A percentile compares a stretch with the other conserved stretches of the same genome.
Conservation (phyloP, 2,113 vertebrate species). For the Bolborhynchus lineola region DNA sequence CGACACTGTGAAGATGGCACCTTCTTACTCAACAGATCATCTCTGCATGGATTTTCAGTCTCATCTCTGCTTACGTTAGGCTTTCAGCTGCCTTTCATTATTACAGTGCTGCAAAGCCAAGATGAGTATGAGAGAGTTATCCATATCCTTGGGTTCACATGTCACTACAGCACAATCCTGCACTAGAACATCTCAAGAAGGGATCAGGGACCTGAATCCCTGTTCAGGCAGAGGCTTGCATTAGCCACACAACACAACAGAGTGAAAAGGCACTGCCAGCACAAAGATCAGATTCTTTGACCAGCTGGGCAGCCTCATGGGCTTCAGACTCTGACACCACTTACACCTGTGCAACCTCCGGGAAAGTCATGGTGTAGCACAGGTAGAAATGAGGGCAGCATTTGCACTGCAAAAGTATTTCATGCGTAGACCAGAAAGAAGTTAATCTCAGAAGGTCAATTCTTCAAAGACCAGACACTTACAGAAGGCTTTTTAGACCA, state of each 20-base stretch:
- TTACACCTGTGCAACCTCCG: not conserved
- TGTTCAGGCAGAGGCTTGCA: not conserved
- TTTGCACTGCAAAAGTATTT: not conserved
- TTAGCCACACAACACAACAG: not conserved
- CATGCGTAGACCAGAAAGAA: not conserved
- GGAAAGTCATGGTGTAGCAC: not conserved
- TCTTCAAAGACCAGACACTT: not conserved
- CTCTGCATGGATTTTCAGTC: slow-evolving; percentile 41
- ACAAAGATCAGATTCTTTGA: not conserved
- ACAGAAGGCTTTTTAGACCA: not conserved
- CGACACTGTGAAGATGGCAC: slow-evolving; percentile 8
- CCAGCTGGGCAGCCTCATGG: not conserved
- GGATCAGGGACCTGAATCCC: not conserved
- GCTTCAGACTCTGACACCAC: not conserved
- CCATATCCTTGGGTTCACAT: not conserved
- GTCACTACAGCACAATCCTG: not conserved
- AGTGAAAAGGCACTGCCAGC: not conserved
- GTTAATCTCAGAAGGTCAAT: not conserved
- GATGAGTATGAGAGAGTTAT: not conserved
- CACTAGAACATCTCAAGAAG: not conserved
- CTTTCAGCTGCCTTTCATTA: slow-evolving; percentile 36
- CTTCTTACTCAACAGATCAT: slow-evolving; percentile 27
- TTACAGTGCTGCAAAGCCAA: not conserved
- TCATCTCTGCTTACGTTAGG: not conserved
- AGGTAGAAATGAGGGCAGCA: not conserved